A percentile compares a stretch with the other conserved stretches of the same genome.
Evolutionary conservation across 2,113 vertebrate species (phyloP).

Genomic region (Dunckerocampus dactyliophorus): DNA sequence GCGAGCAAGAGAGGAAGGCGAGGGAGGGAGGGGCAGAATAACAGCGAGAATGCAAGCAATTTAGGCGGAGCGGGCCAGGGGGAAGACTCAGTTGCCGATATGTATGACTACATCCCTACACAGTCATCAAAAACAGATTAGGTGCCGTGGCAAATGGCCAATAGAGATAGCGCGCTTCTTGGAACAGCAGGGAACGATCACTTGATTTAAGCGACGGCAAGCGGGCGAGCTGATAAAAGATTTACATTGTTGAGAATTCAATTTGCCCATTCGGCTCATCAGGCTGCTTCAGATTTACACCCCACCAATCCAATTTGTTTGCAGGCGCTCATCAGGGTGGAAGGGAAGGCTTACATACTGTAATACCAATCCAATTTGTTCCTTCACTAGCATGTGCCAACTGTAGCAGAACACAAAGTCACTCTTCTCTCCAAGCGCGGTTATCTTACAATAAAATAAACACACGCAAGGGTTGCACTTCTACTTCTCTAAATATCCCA

Average conservation of each 20-base stretch:
- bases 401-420: conserved; percentile 50
- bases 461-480: too few species aligned
- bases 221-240: conserved; percentile 72
- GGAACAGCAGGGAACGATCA: conserved; percentile 75
- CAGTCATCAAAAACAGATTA: conserved; percentile 77
- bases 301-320: conserved; percentile 85
- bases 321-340: conserved; percentile 59
- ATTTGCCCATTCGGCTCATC: conserved; percentile 79
- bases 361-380: conserved; percentile 85
- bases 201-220: conserved; percentile 74
- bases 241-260: conserved; percentile 86
- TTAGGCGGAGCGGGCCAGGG: conserved; percentile 19
- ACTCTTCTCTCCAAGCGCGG: conserved; percentile 9
- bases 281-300: conserved; percentile 65
- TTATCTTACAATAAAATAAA: neutral
- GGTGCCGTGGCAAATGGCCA: conserved; percentile 73
- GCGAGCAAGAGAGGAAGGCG: neutral
- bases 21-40: neutral
- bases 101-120: conserved; percentile 70
- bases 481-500: neutral
- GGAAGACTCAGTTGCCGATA: conserved; percentile 55
- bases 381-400: conserved; percentile 73
- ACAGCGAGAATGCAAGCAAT: conserved; percentile 29
- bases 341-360: conserved; percentile 47
- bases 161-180: conserved; percentile 62